Base-by-base conservation (phyloP, 1,140 invertebrate species). In the Catajapyx aquilonaris region DNA sequence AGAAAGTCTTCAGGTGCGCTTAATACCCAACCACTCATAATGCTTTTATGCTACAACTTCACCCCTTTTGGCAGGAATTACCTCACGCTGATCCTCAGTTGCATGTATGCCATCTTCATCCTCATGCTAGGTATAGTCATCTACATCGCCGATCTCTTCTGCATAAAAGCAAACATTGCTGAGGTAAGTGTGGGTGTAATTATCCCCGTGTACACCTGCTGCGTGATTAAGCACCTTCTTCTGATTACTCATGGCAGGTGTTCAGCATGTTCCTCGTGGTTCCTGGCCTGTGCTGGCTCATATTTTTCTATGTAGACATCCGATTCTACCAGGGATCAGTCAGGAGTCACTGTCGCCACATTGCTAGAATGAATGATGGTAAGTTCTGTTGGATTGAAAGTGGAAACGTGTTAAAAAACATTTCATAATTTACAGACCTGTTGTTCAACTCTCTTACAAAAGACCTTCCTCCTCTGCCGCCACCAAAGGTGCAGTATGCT, bases 81-180 rank as follows among this genome's bases (percentile, higher is more conserved):
- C 46, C 43, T 73, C 28, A 61, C 65, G 1, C 54, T 61, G n/a
- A 62, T 68, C 21, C 41, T 64, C 19, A 71, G 70, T 46, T 62
- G 61, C 39, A 66, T 73, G 35, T 76, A 76, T 46, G 71, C 69
- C 34, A 58, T 74, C 30, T 63, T 75, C 42, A 51, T 76, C 36
- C 59, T 76, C 4, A 72, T 71, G 20, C 46, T 73, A 9, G 73
- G 72, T 30, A 42, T 69, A 2, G 68, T 75, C 13, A 60, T 74
- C 15, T 70, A 68, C 47, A 46, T 74, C 20, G 59, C 60, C 23
- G 70, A 74, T 48, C 50, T 67, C 35, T 60, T 71, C 41, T 54
- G 42, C 25, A 49, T 62, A 28, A 44, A 51, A 5, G 43, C 52
- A 7, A 51, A 55, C 34, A 44, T 70, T 31, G 63, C 66, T 35